A percentile compares a stretch with the other conserved stretches of the same genome.
Evolutionary conservation across 2,888 invertebrate genomes (phyloP).

Genomic region (Tachina lurida): DNA sequence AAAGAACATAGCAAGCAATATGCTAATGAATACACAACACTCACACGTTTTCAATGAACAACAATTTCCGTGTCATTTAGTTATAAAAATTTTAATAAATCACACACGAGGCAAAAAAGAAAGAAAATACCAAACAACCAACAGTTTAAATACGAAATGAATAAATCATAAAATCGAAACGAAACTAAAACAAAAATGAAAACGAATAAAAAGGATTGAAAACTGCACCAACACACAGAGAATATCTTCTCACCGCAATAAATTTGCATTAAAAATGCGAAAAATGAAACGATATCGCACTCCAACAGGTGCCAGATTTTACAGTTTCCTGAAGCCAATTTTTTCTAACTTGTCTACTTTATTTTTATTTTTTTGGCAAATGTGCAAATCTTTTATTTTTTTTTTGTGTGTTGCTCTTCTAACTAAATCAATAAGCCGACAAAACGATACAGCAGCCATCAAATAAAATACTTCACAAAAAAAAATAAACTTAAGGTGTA

Average conservation of each 20-base stretch:
- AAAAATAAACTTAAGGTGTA: conserved; percentile 12
- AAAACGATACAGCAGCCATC: conserved; percentile 46
- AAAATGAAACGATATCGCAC: conserved; percentile 29
- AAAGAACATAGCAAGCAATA: conserved; percentile 16
- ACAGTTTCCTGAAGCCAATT: conserved; percentile 26
- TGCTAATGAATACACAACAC: conserved; percentile 48
- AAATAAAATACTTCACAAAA: not conserved
- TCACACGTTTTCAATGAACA: conserved; percentile 26
- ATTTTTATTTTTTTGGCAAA: conserved; percentile 3
- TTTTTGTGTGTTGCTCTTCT: not conserved
- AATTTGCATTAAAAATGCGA: conserved; percentile 49
- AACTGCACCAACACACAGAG: conserved; percentile 12
- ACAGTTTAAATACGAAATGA: conserved; percentile 52
- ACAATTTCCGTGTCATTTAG: conserved; percentile 53
- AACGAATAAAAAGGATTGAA: not conserved
- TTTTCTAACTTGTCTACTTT: too few relatives aligned
- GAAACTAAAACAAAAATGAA: conserved; percentile 8
- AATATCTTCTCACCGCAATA: conserved; percentile 43
- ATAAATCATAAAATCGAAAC: conserved; percentile 53
- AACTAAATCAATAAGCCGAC: conserved; percentile 52
- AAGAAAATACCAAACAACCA: conserved; percentile 38
- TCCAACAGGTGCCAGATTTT: conserved; percentile 57
- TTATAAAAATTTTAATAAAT: conserved; percentile 59
- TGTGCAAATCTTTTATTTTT: conserved; percentile 18
- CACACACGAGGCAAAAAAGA: conserved; percentile 23